Conservation (phyloP, 2,888 invertebrate species). For the Lutraria lutraria region DNA sequence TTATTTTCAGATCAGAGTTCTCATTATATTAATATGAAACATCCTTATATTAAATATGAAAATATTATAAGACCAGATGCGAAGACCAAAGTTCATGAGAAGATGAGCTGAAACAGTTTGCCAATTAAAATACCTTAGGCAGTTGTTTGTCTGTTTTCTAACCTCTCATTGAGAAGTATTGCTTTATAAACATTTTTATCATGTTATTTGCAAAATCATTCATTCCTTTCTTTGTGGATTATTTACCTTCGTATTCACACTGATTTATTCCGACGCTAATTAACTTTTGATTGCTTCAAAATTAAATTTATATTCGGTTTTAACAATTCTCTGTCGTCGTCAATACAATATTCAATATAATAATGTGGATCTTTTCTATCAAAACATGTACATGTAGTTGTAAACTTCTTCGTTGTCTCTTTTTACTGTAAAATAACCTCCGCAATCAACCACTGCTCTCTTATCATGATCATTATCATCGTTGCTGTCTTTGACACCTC, state of each 20-base stretch:
- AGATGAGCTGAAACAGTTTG: not conserved
- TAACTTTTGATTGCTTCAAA: not conserved
- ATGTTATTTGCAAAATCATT: not conserved
- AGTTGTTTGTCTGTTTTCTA: not conserved
- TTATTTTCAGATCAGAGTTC: slow-evolving; percentile 9
- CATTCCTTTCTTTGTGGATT: not conserved
- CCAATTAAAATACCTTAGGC: slow-evolving; percentile 23
- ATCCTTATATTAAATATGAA: slow-evolving; percentile 16
- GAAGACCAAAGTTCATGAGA: not conserved
- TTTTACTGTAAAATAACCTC: not conserved
- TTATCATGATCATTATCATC: not conserved
- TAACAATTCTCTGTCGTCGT: not conserved
- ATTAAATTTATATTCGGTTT: not conserved
- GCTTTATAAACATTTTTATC: not conserved
- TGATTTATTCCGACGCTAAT: not conserved
- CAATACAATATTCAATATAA: not conserved
- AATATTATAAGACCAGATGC: not conserved
- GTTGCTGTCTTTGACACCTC: not conserved
- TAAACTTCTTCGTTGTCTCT: not conserved
- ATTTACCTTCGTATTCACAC: not conserved
- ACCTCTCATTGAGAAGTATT: not conserved
- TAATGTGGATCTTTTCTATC: not conserved
- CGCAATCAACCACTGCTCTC: not conserved
- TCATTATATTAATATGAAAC: slow-evolving; percentile 17
- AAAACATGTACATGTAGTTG: too few species aligned